Evolutionary conservation across 1,140 invertebrate genomes (phyloP).

Genomic region (Diuraphis noxia): DNA sequence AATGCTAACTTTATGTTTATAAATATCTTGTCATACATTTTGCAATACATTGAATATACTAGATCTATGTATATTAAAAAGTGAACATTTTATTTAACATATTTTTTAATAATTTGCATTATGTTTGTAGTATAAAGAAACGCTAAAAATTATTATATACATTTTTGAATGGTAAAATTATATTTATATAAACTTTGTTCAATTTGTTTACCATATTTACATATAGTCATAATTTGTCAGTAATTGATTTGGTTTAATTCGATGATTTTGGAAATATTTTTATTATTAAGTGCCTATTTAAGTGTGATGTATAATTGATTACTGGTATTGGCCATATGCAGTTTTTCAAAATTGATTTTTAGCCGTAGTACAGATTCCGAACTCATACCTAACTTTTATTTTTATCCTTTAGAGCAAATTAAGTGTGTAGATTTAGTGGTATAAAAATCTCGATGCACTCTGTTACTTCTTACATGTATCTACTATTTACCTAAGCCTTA

Average conservation of each 20-base stretch:
- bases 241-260: not conserved
- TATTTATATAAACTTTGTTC: not conserved
- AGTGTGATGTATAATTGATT: not conserved
- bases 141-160: no score
- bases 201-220: not conserved
- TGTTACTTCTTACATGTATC: not conserved
- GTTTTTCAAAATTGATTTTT: no score
- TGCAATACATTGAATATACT: not conserved
- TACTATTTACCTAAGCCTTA: not conserved
- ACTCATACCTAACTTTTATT: not conserved
- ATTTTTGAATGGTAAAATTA: no score
- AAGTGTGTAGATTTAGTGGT: not conserved
- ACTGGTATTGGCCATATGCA: no score
- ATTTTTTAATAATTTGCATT: no score
- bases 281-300: no score
- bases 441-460: not conserved
- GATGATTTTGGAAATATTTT: not conserved
- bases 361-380: not conserved
- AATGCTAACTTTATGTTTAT: not conserved
- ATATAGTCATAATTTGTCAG: not conserved
- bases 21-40: not conserved
- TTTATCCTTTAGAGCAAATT: not conserved
- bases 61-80: no score
- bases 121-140: no score
- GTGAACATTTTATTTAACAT: not conserved